phyloP scores from a whole-genome alignment of 1,140 invertebrate genomes.

The Ectropis grisescens region DNA sequence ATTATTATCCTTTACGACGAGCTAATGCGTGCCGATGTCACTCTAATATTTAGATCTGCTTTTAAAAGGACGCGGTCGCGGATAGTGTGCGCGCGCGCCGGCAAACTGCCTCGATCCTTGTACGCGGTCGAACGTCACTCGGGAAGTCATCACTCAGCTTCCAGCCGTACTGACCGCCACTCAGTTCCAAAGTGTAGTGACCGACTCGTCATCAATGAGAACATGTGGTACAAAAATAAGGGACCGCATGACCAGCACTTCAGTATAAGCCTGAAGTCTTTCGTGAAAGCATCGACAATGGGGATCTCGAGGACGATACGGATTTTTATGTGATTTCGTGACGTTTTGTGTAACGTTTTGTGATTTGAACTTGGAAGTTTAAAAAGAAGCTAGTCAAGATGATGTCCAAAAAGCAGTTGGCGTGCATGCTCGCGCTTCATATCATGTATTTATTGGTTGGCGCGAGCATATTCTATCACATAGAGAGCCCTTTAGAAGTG shows the following conservation, averaged over 20 bases:
- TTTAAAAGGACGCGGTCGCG: constrained; percentile 55
- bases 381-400: constrained; percentile 50
- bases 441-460: constrained; percentile 82
- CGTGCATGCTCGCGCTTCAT: constrained; percentile 81
- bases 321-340: constrained; percentile 16
- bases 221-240: constrained; percentile 18
- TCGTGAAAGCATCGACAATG: constrained; percentile 20
- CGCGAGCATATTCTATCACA: constrained; percentile 82
- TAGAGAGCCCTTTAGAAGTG: constrained; percentile 78
- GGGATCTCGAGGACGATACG: constrained; percentile 27
- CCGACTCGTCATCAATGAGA: constrained; percentile 15
- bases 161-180: constrained; percentile 6
- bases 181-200: neutral
- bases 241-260: constrained; percentile 11
- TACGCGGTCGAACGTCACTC: constrained; percentile 43
- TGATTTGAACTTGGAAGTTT: constrained; percentile 4
- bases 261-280: constrained; percentile 15
- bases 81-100: constrained; percentile 46
- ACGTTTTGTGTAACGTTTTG: constrained; percentile 12
- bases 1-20: constrained; percentile 64
- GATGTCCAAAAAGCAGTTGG: constrained; percentile 87
- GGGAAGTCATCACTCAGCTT: constrained; percentile 22
- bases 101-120: constrained; percentile 51
- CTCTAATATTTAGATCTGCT: constrained; percentile 60
- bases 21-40: constrained; percentile 51